A percentile compares a stretch with the other conserved stretches of the same genome.
Evolutionary conservation across 2,113 vertebrate genomes (phyloP).

Genomic region (Sminthopsis crassicaudata): DNA sequence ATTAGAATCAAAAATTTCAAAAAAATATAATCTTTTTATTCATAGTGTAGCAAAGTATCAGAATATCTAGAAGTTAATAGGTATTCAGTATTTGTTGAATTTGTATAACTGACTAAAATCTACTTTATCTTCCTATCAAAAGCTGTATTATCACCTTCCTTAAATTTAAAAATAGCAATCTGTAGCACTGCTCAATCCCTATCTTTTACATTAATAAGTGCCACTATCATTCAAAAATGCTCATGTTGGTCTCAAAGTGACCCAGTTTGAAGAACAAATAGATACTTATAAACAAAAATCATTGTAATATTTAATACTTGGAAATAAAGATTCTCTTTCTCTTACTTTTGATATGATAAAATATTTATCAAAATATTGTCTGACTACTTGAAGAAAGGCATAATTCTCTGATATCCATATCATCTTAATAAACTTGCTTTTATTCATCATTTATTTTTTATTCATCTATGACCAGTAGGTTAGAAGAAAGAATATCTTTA

Average conservation of each 20-base stretch:
- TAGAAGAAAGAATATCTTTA: too few species aligned
- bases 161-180: not conserved
- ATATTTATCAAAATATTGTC: not conserved
- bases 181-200: not conserved
- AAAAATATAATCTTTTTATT: constrained; percentile 7
- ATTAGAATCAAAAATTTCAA: constrained; percentile 21
- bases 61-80: not conserved
- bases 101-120: not conserved
- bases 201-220: not conserved
- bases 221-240: not conserved
- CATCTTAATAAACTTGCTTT: too few species aligned
- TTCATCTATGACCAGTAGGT: not conserved
- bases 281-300: not conserved
- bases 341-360: not conserved
- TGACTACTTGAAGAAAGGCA: constrained; percentile 20
- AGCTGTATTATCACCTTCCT: not conserved
- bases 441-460: not conserved
- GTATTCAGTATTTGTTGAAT: not conserved
- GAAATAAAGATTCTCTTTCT: too few species aligned
- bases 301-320: not conserved
- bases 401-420: not conserved
- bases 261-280: not conserved
- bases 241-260: not conserved
- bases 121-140: constrained; percentile 31
- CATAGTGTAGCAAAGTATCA: not conserved